Evolutionary conservation across 2,113 vertebrate genomes (phyloP).

Genomic region (Gallinago paraguaiae): DNA sequence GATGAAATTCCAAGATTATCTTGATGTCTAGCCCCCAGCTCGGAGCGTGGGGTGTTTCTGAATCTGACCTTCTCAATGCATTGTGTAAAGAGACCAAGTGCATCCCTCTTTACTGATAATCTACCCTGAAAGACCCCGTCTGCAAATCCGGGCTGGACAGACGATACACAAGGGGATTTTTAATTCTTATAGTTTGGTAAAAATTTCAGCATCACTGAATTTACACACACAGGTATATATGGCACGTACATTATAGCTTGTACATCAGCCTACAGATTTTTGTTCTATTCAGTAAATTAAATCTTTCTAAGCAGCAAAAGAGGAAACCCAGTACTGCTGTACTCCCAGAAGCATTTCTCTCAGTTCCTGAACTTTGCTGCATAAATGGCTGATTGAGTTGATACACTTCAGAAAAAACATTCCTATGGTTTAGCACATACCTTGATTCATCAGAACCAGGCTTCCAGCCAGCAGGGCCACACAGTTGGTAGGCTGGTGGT

Average conservation of each 20-base stretch:
- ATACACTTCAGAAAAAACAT: not conserved
- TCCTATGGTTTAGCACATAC: conserved; percentile 70
- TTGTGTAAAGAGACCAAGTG: not conserved
- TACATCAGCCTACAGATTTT: not conserved
- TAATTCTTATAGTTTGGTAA: not conserved
- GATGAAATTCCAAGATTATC: not conserved
- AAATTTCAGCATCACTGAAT: not conserved
- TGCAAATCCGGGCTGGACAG: not conserved
- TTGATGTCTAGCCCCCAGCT: not conserved
- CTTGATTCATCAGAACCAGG: conserved; percentile 95
- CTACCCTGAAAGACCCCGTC: not conserved
- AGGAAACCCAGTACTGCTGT: not conserved
- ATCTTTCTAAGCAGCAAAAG: not conserved
- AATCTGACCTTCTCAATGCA: not conserved
- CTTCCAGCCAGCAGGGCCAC: conserved; percentile 95
- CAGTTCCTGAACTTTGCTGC: not conserved
- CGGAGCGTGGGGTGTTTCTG: not conserved
- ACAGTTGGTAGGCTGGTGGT: conserved; percentile 99
- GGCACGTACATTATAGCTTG: not conserved
- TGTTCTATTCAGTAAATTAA: not conserved
- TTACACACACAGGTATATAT: not conserved
- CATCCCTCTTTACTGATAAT: accelerated
- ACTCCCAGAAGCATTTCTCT: not conserved
- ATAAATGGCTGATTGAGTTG: not conserved
- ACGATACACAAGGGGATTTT: not conserved